Evolutionary conservation across 2,888 invertebrate genomes (phyloP).

Genomic region (Conops quadrifasciatus): DNA sequence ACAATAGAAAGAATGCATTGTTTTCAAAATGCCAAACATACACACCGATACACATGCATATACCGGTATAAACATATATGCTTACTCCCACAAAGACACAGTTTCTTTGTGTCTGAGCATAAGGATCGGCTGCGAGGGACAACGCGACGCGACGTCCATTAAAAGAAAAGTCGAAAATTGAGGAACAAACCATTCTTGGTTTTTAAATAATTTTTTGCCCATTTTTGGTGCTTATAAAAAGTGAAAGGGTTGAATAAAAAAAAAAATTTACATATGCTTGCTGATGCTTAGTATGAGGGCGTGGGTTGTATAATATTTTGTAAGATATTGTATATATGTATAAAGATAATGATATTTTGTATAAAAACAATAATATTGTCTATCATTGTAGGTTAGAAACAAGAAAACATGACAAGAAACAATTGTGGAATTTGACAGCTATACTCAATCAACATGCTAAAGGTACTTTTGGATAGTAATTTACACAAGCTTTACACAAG

Average conservation of each 20-base stretch:
- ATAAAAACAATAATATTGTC: too few relatives aligned
- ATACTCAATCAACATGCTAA: too few relatives aligned
- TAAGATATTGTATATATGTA: too few relatives aligned
- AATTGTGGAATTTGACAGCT: too few relatives aligned
- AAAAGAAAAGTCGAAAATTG: too few relatives aligned
- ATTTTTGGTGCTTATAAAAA: background rate
- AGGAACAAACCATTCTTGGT: too few relatives aligned
- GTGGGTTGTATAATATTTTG: too few relatives aligned
- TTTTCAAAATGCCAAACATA: constrained; percentile 11
- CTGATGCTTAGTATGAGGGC: too few relatives aligned
- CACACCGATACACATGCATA: background rate
- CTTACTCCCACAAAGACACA: background rate
- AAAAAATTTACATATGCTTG: constrained; percentile 1
- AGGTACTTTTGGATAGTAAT: background rate
- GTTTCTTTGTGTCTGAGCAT: background rate
- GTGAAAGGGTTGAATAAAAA: constrained; percentile 14
- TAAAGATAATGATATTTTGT: too few relatives aligned
- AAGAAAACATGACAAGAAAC: too few relatives aligned
- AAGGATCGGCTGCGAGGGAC: background rate
- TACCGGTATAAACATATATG: background rate
- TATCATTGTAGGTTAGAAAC: too few relatives aligned
- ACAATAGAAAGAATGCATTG: constrained; percentile 18
- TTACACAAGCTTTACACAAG: too few relatives aligned
- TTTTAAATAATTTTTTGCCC: background rate
- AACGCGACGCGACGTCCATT: background rate